These are phyloP conservation scores for Dasyprocta punctata DNA, from an alignment of 2,113 vertebrate genomes.

Conservation along the genomic window DNA sequence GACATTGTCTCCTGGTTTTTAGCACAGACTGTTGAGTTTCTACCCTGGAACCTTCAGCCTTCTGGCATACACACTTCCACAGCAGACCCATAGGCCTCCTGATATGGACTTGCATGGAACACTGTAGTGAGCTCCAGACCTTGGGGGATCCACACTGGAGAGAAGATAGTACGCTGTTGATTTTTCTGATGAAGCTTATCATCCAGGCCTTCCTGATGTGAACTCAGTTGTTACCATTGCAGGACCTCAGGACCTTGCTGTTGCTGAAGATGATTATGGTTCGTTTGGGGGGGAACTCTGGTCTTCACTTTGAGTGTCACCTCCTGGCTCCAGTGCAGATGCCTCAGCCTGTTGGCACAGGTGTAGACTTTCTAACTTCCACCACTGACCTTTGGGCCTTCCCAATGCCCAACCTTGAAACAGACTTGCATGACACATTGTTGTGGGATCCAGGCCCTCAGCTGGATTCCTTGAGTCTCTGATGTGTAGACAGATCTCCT, in stretches of 20 bases:
- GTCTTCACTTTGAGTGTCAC: not conserved
- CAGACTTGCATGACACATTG: not conserved
- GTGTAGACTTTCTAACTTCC: not conserved
- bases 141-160: not conserved
- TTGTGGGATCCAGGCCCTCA: not conserved
- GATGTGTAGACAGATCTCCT: not conserved
- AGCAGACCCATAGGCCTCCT: not conserved
- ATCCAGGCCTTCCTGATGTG: not conserved
- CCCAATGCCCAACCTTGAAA: not conserved
- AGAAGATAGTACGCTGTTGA: not conserved
- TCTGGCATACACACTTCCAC: too few species aligned
- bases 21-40: too few species aligned
- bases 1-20: too few species aligned
- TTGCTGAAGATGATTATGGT: not conserved
- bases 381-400: not conserved
- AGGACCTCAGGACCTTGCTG: not conserved
- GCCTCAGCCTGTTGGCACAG: not conserved
- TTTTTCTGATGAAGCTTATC: not conserved
- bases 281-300: not conserved
- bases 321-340: not conserved
- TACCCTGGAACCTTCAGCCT: too few species aligned
- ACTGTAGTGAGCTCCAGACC: not conserved
- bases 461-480: not conserved
- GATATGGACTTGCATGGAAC: not conserved
- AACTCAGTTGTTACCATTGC: not conserved